Evolutionary conservation across 2,797 vertebrate species (phyloP), one percentile per base, ranked within the genome.

Genomic region (Muscicapa striata): DNA sequence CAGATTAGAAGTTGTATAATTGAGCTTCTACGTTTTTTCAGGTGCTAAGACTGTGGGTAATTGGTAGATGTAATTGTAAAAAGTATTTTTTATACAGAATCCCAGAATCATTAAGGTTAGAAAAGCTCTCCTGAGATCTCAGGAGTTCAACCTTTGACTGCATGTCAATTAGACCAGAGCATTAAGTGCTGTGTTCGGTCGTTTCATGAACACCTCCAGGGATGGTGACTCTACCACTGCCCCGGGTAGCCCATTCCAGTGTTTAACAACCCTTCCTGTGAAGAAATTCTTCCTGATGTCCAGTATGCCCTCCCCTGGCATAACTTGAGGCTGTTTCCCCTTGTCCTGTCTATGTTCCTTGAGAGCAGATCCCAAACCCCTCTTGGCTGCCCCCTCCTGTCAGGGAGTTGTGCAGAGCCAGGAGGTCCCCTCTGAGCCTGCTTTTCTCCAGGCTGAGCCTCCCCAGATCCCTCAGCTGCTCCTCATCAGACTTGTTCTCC

Each of bases 311-410:
- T 87, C 45, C 21, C 13, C 38, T 51, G 45, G 20, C n/a, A 30
- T 52, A 58, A 1, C 51, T 12, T 43, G 19, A 38, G 45, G 19
- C 36, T 24, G 59, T 72, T 87, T 23, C 26, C 15, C 20, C 36
- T 64, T 23, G 6, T 64, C 36, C 49, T 41, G 22, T 58, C 24
- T 59, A 45, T 64, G 45, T 12, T 79, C 5, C 36, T 19, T 58
- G 43, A 23, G 15, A 24, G 45, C 15, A 58, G 51, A 49, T 22
- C 13, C 49, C 2, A 1, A 14, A 7, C 18, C 5, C 9, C 3
- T 11, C 10, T n/a, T 1, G 8, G 1, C 54, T 54, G 29, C 4
- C 11, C 3, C 9, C 5, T 77, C 46, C n/a, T 29, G 24, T 17
- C n/a, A 52, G 23, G 38, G 46, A 46, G 19, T n/a, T 61, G 15